Evolutionary conservation across 2,888 invertebrate genomes (phyloP).

Genomic region (Pollenia angustigena): DNA sequence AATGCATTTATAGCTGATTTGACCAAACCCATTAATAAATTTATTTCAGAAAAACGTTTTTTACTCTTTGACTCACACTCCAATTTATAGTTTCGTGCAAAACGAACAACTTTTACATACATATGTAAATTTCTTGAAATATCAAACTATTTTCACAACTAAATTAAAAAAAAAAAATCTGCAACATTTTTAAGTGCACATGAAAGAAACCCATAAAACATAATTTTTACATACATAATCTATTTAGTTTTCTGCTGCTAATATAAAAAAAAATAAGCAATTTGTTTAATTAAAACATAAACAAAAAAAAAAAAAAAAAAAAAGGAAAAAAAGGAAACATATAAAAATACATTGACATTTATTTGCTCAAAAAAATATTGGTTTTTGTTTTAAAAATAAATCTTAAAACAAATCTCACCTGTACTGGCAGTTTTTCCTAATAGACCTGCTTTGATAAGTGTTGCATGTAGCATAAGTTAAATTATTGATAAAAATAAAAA

Average conservation of each 20-base stretch:
- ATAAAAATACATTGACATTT: slow-evolving; percentile 36
- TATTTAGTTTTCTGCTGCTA: slow-evolving; percentile 5
- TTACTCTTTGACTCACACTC: too few species aligned
- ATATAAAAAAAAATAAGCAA: not conserved
- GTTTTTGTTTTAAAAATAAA: slow-evolving; percentile 35
- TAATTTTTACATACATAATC: slow-evolving; percentile 31
- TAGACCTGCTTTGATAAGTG: slow-evolving; percentile 80
- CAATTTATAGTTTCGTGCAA: too few species aligned
- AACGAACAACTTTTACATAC: too few species aligned
- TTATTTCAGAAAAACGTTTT: too few species aligned
- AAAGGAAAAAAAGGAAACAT: slow-evolving; percentile 30
- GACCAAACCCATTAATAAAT: too few species aligned
- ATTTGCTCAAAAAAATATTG: slow-evolving; percentile 23
- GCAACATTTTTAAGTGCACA: not conserved
- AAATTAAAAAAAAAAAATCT: not conserved
- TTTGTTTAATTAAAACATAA: slow-evolving; percentile 21
- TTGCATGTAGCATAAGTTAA: slow-evolving; percentile 70
- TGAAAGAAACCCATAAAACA: slow-evolving; percentile 38
- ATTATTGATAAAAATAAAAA: slow-evolving; percentile 56
- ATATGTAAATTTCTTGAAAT: too few species aligned
- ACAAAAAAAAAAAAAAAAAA: slow-evolving; percentile 31
- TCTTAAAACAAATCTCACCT: slow-evolving; percentile 79
- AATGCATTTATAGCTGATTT: too few species aligned
- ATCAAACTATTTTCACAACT: not conserved
- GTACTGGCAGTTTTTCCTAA: slow-evolving; percentile 83